phyloP scores from a whole-genome alignment of 2,888 invertebrate species.

The Mythimna lalbum region DNA sequence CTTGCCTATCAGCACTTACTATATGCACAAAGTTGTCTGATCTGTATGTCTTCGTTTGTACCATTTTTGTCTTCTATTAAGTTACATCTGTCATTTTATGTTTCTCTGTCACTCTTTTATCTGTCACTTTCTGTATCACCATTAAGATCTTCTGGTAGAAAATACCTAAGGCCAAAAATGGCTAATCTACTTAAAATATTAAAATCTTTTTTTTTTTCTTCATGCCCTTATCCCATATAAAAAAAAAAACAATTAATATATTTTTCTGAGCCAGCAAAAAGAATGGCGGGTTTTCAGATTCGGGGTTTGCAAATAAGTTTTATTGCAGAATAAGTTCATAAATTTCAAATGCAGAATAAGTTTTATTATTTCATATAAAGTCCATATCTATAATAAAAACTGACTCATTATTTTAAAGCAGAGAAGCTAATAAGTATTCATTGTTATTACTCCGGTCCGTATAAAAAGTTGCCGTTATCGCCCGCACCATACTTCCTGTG shows the following conservation, averaged over 20 bases:
- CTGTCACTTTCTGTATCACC: too few relatives aligned
- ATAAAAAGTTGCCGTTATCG: conserved; percentile 63
- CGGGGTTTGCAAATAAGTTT: not conserved
- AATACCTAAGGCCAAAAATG: too few relatives aligned
- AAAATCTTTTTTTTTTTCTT: too few relatives aligned
- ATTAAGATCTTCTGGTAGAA: too few relatives aligned
- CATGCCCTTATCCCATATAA: too few relatives aligned
- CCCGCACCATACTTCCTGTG: conserved; percentile 67
- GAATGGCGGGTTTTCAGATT: not conserved
- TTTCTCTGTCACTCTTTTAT: too few relatives aligned
- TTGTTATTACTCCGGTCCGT: conserved; percentile 49
- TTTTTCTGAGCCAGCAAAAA: not conserved
- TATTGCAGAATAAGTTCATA: not conserved
- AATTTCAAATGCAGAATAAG: not conserved
- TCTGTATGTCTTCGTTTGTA: too few relatives aligned
- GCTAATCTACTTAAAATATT: too few relatives aligned
- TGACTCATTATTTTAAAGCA: conserved; percentile 57
- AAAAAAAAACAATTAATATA: too few relatives aligned
- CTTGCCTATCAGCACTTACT: not conserved
- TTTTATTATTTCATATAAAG: not conserved
- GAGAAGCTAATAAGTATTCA: conserved; percentile 50
- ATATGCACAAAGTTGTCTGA: too few relatives aligned
- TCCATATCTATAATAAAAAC: conserved; percentile 14
- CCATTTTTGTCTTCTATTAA: too few relatives aligned
- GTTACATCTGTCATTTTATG: too few relatives aligned